Percentiles rank a stretch among this genome's conserved stretches.
Evolutionary conservation across 2,797 vertebrate species (phyloP).

Genomic region (Chiroxiphia lanceolata): DNA sequence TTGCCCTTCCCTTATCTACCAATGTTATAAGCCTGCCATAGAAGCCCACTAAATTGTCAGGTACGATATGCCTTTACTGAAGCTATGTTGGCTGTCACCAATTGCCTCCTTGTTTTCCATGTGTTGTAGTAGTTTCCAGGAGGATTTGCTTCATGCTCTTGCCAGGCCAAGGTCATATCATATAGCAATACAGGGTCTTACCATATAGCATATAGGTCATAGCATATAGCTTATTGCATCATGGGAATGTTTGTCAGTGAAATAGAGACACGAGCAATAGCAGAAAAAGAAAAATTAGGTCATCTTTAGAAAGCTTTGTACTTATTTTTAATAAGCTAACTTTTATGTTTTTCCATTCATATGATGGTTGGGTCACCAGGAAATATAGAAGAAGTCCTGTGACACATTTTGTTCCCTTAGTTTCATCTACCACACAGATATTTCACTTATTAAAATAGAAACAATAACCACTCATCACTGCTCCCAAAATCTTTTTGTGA

Average conservation of each 20-base stretch:
- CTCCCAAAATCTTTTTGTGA: not conserved
- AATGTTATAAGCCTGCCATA: not conserved
- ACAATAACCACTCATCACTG: not conserved
- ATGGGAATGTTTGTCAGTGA: not conserved
- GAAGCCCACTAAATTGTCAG: not conserved
- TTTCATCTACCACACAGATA: not conserved
- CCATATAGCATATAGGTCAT: not conserved
- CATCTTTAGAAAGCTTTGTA: not conserved
- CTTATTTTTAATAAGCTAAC: not conserved
- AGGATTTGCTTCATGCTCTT: not conserved
- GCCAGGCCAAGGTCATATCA: rapidly evolving
- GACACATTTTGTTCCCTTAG: not conserved
- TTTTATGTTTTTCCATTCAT: not conserved
- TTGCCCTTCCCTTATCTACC: not conserved
- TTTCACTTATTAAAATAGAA: not conserved
- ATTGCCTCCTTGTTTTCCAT: not conserved
- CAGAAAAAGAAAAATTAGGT: not conserved
- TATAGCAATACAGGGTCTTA: not conserved
- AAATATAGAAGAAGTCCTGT: not conserved
- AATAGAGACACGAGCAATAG: not conserved
- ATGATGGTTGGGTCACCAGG: not conserved
- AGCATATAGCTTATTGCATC: not conserved
- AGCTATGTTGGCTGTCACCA: not conserved
- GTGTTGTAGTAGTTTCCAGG: not conserved
- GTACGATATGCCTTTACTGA: not conserved